Percentiles rank a stretch among this genome's conserved stretches.
Conservation (phyloP, 2,888 invertebrate genomes). For the Polyommatus iphigenia region DNA sequence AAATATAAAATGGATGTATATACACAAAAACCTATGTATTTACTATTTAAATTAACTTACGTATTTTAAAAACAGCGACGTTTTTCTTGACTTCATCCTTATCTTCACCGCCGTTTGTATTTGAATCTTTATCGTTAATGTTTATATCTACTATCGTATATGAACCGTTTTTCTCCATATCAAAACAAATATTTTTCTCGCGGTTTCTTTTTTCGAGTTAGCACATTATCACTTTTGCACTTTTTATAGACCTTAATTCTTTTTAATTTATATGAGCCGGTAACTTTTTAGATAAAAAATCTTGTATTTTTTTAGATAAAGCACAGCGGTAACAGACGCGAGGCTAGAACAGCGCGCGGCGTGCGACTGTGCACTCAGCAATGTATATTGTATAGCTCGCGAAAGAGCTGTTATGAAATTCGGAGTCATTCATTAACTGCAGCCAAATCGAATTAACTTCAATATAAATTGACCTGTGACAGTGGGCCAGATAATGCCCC, state of each 20-base stretch:
- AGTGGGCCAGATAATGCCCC: slow-evolving; percentile 27
- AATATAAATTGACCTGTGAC: slow-evolving; percentile 37
- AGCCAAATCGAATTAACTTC: slow-evolving; percentile 46
- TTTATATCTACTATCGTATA: slow-evolving; percentile 67
- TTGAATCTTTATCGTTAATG: slow-evolving; percentile 55
- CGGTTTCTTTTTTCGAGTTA: background rate
- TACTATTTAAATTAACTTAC: slow-evolving; percentile 54
- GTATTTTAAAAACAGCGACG: slow-evolving; percentile 63
- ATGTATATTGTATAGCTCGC: slow-evolving; percentile 48
- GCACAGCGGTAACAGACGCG: background rate
- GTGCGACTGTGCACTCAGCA: slow-evolving; percentile 43
- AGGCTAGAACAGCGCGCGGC: slow-evolving; percentile 39
- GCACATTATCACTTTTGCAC: background rate
- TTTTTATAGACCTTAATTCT: background rate
- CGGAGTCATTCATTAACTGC: slow-evolving; percentile 47
- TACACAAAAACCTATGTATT: background rate
- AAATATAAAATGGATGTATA: too few relatives aligned
- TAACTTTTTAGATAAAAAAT: background rate
- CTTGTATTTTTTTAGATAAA: background rate
- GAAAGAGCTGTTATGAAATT: slow-evolving; percentile 47
- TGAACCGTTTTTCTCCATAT: slow-evolving; percentile 53
- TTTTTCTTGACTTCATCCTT: slow-evolving; percentile 49
- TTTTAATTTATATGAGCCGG: background rate
- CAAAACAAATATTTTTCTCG: background rate
- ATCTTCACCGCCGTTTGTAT: slow-evolving; percentile 46